phyloP scores from a whole-genome alignment of 2,888 invertebrate species.

The Dysmachus trigonus region DNA sequence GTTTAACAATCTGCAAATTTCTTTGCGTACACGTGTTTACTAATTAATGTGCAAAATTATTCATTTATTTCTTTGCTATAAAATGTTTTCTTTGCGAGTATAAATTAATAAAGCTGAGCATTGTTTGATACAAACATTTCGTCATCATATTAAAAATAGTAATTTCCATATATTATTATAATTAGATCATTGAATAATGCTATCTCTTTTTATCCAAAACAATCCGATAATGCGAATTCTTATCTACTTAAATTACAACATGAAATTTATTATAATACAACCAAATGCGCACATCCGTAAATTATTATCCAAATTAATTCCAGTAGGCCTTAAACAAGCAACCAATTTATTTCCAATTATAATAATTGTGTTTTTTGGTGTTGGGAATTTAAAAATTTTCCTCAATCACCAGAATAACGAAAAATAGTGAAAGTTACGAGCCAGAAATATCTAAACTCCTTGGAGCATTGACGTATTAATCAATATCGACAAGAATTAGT shows the following conservation, averaged over 20 bases:
- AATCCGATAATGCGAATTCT: no score
- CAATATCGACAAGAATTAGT: not conserved
- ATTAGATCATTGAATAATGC: not conserved
- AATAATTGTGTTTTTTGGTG: not conserved
- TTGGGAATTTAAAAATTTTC: not conserved
- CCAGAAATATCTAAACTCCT: not conserved
- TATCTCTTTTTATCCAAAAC: no score
- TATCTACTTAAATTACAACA: not conserved
- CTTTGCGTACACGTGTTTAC: no score
- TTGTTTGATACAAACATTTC: no score
- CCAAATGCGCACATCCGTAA: not conserved
- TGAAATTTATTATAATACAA: not conserved
- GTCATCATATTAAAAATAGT: no score
- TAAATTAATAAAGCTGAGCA: not conserved
- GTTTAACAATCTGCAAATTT: no score
- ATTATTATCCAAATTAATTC: not conserved
- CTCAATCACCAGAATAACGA: not conserved
- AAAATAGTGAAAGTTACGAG: not conserved
- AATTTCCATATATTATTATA: not conserved
- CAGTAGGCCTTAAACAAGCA: not conserved
- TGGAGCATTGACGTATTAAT: not conserved
- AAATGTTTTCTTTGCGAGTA: not conserved
- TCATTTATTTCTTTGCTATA: not conserved
- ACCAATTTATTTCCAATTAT: not conserved
- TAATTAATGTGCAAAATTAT: not conserved